phyloP scores from a whole-genome alignment of 2,113 vertebrate genomes.

The Strix aluco region DNA sequence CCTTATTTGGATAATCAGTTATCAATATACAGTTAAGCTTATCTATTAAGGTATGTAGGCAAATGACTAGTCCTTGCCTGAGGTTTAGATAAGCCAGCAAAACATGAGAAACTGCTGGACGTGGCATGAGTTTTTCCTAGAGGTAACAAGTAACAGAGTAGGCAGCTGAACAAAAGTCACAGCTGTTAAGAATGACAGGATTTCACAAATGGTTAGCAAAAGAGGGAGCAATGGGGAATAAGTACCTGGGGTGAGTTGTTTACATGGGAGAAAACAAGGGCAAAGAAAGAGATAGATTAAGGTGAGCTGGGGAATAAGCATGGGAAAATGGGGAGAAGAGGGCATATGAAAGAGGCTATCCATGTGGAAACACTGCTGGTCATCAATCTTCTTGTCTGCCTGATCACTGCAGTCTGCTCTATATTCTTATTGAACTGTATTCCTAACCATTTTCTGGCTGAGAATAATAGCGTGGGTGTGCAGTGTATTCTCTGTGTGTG shows the following conservation, averaged over 20 bases:
- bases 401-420: neutral
- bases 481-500: neutral
- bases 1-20: neutral
- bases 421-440: neutral
- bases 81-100: neutral
- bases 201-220: neutral
- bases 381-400: neutral
- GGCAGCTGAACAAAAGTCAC: neutral
- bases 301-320: neutral
- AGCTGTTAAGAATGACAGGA: neutral
- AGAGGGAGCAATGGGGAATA: neutral
- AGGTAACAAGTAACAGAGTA: neutral
- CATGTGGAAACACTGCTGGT: neutral
- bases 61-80: neutral
- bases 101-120: neutral
- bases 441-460: neutral
- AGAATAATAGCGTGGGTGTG: neutral
- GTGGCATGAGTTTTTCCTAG: neutral
- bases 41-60: neutral
- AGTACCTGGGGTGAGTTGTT: neutral
- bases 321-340: neutral
- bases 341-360: neutral
- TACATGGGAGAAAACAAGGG: neutral
- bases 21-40: neutral
- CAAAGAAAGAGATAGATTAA: neutral